phyloP scores from a whole-genome alignment of 2,113 vertebrate species.

The Opisthocomus hoazin region DNA sequence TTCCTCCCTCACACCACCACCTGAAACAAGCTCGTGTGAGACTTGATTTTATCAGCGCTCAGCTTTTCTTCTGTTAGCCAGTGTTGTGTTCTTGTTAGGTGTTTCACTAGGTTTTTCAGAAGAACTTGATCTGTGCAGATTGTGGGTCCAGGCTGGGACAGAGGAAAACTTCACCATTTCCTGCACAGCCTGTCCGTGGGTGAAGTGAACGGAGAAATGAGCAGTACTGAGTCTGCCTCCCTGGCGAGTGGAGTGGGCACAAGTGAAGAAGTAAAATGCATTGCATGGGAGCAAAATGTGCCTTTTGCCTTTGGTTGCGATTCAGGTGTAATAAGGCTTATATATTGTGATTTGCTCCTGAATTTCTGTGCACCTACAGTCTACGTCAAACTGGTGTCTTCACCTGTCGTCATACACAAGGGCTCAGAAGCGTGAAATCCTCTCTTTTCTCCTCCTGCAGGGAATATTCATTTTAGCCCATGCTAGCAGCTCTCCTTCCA shows the following conservation, averaged over 20 bases:
- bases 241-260: background rate
- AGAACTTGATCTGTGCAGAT: background rate
- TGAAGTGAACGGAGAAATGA: background rate
- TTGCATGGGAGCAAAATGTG: background rate
- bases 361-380: background rate
- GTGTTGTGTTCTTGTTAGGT: background rate
- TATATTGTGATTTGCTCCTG: background rate
- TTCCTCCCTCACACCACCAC: conserved; percentile 2
- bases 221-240: background rate
- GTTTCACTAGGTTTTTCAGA: background rate
- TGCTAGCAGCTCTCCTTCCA: background rate
- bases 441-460: background rate
- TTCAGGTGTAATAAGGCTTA: background rate
- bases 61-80: background rate
- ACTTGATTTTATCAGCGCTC: conserved; percentile 24
- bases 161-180: background rate
- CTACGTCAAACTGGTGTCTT: background rate
- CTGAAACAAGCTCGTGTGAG: conserved; percentile 25
- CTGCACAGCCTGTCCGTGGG: background rate
- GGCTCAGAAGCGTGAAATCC: background rate
- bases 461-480: background rate
- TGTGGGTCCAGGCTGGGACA: background rate
- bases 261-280: background rate
- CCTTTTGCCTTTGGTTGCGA: background rate
- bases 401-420: background rate